Evolutionary conservation across 2,113 vertebrate genomes (phyloP).

Genomic region (Nesogale talazaci): DNA sequence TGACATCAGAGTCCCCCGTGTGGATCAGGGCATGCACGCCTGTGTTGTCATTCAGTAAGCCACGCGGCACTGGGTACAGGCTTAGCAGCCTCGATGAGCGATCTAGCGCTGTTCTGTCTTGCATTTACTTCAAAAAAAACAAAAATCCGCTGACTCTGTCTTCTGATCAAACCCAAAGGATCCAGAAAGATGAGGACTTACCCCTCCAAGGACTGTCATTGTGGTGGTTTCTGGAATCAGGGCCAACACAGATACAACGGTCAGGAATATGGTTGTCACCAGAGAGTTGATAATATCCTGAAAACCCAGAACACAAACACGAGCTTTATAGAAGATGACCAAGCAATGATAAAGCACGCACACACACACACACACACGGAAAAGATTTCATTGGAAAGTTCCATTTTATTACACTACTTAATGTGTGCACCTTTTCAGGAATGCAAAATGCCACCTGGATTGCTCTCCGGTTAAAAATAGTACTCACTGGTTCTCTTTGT

Average conservation of each 20-base stretch:
- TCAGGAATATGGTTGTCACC: conserved; percentile 86
- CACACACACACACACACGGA: not conserved
- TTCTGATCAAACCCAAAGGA: conserved; percentile 25
- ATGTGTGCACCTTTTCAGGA: not conserved
- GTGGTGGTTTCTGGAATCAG: conserved; percentile 79
- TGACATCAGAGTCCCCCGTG: not conserved
- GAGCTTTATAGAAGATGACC: conserved; percentile 6
- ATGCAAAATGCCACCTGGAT: not conserved
- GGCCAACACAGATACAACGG: conserved; percentile 86
- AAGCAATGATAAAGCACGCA: not conserved
- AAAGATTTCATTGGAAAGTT: conserved; percentile 9
- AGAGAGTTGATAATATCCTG: conserved; percentile 92
- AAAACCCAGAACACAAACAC: conserved; percentile 69
- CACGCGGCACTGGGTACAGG: not conserved
- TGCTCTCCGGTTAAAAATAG: not conserved
- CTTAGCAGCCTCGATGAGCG: not conserved
- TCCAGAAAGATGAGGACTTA: conserved; percentile 83
- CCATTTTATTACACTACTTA: conserved; percentile 1
- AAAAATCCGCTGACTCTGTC: conserved; percentile 12
- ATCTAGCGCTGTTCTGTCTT: not conserved
- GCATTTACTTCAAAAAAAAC: not conserved
- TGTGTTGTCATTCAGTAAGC: not conserved
- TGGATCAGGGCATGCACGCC: conserved; percentile 16
- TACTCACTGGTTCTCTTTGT: not conserved
- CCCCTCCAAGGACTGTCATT: conserved; percentile 88